phyloP scores from a whole-genome alignment of 1,140 invertebrate genomes.

The Eumaeus atala region DNA sequence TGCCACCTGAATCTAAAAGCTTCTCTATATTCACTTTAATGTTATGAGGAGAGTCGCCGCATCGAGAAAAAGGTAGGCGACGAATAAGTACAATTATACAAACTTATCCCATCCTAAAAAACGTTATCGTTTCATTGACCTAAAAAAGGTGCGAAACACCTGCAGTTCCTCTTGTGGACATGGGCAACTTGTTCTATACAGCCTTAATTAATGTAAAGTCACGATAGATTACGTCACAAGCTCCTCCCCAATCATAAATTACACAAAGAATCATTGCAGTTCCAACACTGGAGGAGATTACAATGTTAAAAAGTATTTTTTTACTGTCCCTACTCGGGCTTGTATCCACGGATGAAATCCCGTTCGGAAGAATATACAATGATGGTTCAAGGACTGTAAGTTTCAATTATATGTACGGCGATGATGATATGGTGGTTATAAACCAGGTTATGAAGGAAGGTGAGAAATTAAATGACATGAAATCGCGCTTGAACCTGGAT shows the following conservation, averaged over 20 bases:
- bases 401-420: conserved; percentile 46
- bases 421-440: conserved; percentile 45
- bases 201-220: conserved; percentile 17
- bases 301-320: conserved; percentile 2
- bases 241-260: conserved; percentile 13
- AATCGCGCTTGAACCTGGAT: conserved; percentile 35
- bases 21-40: too few species aligned
- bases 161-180: conserved; percentile 15
- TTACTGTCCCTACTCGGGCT: neutral
- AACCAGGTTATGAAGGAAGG: conserved; percentile 46
- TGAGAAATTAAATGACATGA: conserved; percentile 36
- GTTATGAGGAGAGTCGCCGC: too few species aligned
- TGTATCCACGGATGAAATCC: conserved; percentile 13
- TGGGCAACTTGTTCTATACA: conserved; percentile 3
- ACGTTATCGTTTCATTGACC: too few species aligned
- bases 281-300: neutral
- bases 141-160: conserved; percentile 24
- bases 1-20: too few species aligned
- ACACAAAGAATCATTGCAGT: neutral
- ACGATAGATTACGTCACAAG: conserved; percentile 24
- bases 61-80: too few species aligned
- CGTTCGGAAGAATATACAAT: conserved; percentile 38
- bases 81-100: too few species aligned
- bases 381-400: conserved; percentile 42
- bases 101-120: too few species aligned